phyloP scores from a whole-genome alignment of 2,113 vertebrate genomes.

The Amia ocellicauda region DNA sequence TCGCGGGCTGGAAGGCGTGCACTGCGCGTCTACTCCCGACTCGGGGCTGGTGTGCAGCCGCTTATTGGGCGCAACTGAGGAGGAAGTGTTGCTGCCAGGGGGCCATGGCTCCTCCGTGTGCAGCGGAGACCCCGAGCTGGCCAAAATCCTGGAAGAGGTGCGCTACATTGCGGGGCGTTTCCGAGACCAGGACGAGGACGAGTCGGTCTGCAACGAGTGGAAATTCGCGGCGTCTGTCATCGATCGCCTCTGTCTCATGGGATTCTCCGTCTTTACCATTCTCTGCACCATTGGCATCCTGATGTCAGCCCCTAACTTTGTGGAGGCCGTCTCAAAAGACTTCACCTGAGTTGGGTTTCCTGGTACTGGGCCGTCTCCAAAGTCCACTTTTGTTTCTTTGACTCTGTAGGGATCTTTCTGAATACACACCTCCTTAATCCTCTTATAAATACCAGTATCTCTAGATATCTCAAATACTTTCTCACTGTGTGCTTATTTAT shows the following conservation, averaged over 20 bases:
- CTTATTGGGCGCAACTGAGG: slow-evolving; percentile 70
- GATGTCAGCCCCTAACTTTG: slow-evolving; percentile 92
- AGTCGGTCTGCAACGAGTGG: slow-evolving; percentile 83
- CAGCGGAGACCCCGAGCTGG: slow-evolving; percentile 72
- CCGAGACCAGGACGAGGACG: slow-evolving; percentile 79
- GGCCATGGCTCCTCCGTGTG: slow-evolving; percentile 46
- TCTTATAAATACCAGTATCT: too few relatives aligned
- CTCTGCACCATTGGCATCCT: slow-evolving; percentile 92
- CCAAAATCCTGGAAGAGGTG: slow-evolving; percentile 88
- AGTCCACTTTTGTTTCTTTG: too few relatives aligned
- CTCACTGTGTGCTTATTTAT: too few relatives aligned
- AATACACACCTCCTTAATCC: too few relatives aligned
- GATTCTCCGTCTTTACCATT: slow-evolving; percentile 87
- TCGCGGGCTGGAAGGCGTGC: slow-evolving; percentile 73
- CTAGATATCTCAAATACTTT: too few relatives aligned
- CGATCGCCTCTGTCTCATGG: slow-evolving; percentile 91
- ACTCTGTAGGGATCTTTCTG: too few relatives aligned
- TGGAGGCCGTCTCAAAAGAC: slow-evolving; percentile 90
- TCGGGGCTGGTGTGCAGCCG: slow-evolving; percentile 78
- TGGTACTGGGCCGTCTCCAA: too few relatives aligned
- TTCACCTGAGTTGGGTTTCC: slow-evolving; percentile 74
- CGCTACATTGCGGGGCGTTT: slow-evolving; percentile 86
- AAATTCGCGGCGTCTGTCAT: slow-evolving; percentile 93
- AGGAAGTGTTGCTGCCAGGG: slow-evolving; percentile 73
- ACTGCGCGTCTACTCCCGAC: slow-evolving; percentile 76